Evolutionary conservation across 2,888 invertebrate genomes (phyloP).

Genomic region (Noctua janthe): DNA sequence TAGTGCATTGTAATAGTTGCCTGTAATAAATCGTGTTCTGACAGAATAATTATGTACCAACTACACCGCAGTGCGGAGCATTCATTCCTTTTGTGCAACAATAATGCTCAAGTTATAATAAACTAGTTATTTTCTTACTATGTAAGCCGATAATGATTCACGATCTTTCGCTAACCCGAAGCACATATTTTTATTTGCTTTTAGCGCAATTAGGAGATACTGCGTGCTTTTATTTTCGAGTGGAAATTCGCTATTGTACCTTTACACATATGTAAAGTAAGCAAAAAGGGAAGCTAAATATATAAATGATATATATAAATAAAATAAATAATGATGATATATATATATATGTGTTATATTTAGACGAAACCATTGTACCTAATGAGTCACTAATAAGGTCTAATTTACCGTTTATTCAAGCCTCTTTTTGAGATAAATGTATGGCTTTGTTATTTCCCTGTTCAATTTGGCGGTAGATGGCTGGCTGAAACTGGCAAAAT

Average conservation of each 20-base stretch:
- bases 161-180: neutral
- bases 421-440: neutral
- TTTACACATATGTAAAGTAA: neutral
- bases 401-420: neutral
- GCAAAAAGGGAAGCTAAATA: neutral
- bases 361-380: too few relatives aligned
- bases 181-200: neutral
- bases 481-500: too few relatives aligned
- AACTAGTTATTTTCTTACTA: constrained; percentile 12
- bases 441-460: neutral
- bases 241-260: neutral
- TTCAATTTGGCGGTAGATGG: neutral
- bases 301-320: too few relatives aligned
- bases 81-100: neutral
- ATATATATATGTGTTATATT: too few relatives aligned
- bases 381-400: neutral
- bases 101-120: neutral
- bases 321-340: too few relatives aligned
- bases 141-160: constrained; percentile 1
- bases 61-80: constrained; percentile 39
- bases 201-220: constrained; percentile 21
- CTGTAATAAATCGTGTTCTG: constrained; percentile 42
- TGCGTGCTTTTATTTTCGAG: too few relatives aligned
- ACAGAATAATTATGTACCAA: constrained; percentile 24
- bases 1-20: neutral